Conservation (phyloP, 1,140 invertebrate species). For the Drosophila sturtevanti region DNA sequence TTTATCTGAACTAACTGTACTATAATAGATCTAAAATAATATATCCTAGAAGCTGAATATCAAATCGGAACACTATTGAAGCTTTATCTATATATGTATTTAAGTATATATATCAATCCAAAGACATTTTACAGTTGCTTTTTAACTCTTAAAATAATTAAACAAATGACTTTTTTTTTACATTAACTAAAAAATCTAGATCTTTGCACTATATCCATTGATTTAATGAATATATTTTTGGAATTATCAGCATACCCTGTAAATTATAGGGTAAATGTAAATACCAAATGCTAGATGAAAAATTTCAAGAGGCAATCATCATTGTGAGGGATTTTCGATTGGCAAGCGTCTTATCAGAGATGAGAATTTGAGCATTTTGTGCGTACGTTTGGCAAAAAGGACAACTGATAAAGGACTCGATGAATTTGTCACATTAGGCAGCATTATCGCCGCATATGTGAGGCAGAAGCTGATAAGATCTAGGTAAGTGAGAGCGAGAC, state of each 20-base stretch:
- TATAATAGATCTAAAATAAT: no score
- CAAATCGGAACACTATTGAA: no score
- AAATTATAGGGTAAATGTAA: background rate
- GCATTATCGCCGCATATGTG: conserved; percentile 63
- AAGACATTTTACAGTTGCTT: no score
- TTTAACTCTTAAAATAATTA: no score
- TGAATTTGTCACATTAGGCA: conserved; percentile 76
- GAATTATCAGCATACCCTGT: background rate
- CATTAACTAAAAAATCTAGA: no score
- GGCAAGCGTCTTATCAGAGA: conserved; percentile 62
- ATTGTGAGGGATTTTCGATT: conserved; percentile 32
- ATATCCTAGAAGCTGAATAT: no score
- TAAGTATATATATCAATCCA: no score
- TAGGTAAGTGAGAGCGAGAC: background rate
- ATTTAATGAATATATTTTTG: no score
- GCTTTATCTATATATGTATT: no score
- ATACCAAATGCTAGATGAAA: background rate
- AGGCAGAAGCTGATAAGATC: conserved; percentile 24
- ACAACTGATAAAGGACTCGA: conserved; percentile 49
- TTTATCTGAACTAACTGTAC: no score
- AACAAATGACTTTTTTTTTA: no score
- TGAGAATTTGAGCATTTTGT: conserved; percentile 59
- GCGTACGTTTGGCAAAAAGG: conserved; percentile 30
- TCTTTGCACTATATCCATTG: no score
- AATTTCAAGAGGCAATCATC: conserved; percentile 3